A percentile compares a stretch with the other conserved stretches of the same genome.
Conservation (phyloP, 2,888 invertebrate species). For the Drymonia ruficornis region DNA sequence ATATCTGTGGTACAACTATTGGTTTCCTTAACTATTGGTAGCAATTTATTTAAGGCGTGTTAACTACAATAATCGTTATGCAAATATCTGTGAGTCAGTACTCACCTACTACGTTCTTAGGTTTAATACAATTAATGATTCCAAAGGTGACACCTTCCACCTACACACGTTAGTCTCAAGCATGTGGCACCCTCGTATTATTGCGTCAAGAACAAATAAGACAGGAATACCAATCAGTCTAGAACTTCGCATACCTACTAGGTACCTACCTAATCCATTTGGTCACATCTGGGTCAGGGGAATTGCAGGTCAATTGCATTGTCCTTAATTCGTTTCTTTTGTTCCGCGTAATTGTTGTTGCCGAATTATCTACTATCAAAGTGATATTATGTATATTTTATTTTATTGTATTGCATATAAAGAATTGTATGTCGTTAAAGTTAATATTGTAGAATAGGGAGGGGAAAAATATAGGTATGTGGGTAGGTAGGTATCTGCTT, state of each 20-base stretch:
- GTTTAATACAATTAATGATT: conserved; percentile 20
- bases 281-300: conserved; percentile 33
- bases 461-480: too few species aligned
- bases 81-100: neutral
- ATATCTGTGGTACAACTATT: too few species aligned
- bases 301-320: conserved; percentile 32
- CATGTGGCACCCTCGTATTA: conserved; percentile 5
- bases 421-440: neutral
- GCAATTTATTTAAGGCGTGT: neutral
- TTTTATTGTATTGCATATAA: neutral
- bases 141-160: conserved; percentile 10
- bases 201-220: conserved; percentile 8
- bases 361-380: conserved; percentile 1
- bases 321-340: conserved; percentile 34
- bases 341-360: conserved; percentile 25
- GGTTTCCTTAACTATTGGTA: neutral
- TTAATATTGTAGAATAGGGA: too few species aligned
- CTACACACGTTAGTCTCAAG: conserved; percentile 13
- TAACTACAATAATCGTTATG: neutral
- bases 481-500: too few species aligned
- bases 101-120: conserved; percentile 4
- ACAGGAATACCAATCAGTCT: conserved; percentile 14
- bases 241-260: conserved; percentile 13
- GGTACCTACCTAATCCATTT: conserved; percentile 5
- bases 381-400: neutral